Base-by-base conservation (phyloP, 2,888 invertebrate genomes). In the Xestia sexstrigata region DNA sequence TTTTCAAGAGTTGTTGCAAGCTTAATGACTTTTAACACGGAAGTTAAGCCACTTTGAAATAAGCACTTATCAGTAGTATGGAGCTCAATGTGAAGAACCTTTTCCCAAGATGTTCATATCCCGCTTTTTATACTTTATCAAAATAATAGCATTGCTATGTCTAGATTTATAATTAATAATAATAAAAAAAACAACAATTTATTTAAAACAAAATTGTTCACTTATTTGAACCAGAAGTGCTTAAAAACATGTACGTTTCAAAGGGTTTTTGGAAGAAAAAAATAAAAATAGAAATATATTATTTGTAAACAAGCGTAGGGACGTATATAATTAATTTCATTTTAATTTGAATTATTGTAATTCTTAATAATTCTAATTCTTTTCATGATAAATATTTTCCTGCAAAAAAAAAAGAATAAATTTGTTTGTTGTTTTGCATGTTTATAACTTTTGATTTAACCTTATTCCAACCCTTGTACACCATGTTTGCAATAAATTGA, bases 1-100 rank as follows among this genome's bases (percentile, higher is more conserved):
- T 78, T 52, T 78, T 70, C 2, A 9, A 47, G 70, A 70, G 23
- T 20, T 1, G 6, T 23, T 45, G 9, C 4, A 26, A 76, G 23
- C 8, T 5, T 35, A 52, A 39, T 70, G 30, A 23, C 66, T 49
- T 66, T 15, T 2, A 35, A n/a, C 17, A 17, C 35, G 45, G 47
- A 70, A 30, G 8, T 30, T 3, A 7, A 39, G 17, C 2, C 49
- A 15, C 6, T 3, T 26, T 49, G 15, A 9, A 35, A 13, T 49
- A 23, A 6, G 23, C 35, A 68, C 9, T 23, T 4, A 63, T 20
- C 20, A 20, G 58, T 26, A 58, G n/a, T 26, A 55, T 26, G 2
- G 15, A 26, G 6, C 1, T 58, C 7, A 15, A 15, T 17, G 7
- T 2, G 15, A 26, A 5, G 15, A 26, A 15, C 2, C 26, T 15